Conservation (phyloP, 2,113 vertebrate genomes). For the Acrocephalus arundinaceus region DNA sequence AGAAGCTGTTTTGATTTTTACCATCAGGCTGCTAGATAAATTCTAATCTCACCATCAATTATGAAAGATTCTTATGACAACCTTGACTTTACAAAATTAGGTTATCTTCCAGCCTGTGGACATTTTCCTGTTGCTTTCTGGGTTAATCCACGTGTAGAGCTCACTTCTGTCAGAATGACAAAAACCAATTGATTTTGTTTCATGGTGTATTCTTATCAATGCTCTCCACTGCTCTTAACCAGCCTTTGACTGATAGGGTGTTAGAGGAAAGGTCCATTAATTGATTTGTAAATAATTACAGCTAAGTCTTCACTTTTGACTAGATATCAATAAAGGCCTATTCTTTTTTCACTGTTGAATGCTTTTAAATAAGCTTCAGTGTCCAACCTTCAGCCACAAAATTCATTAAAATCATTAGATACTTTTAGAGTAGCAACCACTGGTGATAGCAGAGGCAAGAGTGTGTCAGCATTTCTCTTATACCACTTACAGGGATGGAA, state of each 20-base stretch:
- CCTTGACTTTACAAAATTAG: constrained; percentile 65
- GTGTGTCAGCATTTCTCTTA: background rate
- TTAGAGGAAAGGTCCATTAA: constrained; percentile 69
- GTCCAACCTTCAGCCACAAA: constrained; percentile 28
- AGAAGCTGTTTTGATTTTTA: constrained; percentile 12
- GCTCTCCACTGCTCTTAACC: constrained; percentile 34
- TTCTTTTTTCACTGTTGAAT: constrained; percentile 62
- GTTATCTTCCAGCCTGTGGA: constrained; percentile 52
- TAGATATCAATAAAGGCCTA: constrained; percentile 50
- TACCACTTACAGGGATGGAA: background rate
- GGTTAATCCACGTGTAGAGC: constrained; percentile 50
- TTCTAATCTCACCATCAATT: constrained; percentile 18
- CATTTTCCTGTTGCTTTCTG: constrained; percentile 55
- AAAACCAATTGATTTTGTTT: constrained; percentile 69
- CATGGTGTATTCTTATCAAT: constrained; percentile 63
- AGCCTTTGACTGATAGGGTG: constrained; percentile 65
- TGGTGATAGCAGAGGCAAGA: background rate
- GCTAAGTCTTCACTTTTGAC: constrained; percentile 63
- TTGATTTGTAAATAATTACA: constrained; percentile 77
- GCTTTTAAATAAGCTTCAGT: constrained; percentile 57
- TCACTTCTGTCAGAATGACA: constrained; percentile 74
- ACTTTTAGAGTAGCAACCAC: constrained; percentile 25
- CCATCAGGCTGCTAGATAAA: background rate
- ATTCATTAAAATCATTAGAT: constrained; percentile 53
- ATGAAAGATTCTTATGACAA: constrained; percentile 34